These are phyloP conservation scores for Amblyraja radiata DNA, from an alignment of 2,797 vertebrate genomes.

Conservation along the genomic window DNA sequence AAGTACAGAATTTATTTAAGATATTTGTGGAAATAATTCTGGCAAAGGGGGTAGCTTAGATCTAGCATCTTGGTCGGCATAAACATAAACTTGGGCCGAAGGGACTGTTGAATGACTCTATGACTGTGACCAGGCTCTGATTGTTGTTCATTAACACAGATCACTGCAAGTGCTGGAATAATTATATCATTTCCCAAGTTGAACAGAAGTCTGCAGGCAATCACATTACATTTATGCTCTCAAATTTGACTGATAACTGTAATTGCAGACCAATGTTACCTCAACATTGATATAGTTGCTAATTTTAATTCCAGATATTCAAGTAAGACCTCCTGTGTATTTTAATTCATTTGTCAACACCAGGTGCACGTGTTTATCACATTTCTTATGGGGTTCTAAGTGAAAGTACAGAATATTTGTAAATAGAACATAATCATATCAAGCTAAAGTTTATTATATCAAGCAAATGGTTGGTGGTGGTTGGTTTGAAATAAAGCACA, in stretches of 20 bases:
- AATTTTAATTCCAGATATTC: not conserved
- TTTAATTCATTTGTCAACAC: not conserved
- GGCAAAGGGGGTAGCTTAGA: too few relatives aligned
- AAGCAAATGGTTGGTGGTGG: too few relatives aligned
- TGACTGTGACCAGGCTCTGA: not conserved
- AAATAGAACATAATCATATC: not conserved
- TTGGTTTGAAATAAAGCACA: too few relatives aligned
- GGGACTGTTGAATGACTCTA: too few relatives aligned
- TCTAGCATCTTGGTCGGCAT: too few relatives aligned
- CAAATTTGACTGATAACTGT: not conserved
- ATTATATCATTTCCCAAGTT: not conserved
- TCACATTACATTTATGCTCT: not conserved
- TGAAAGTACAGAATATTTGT: not conserved
- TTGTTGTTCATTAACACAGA: not conserved
- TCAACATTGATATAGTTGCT: not conserved
- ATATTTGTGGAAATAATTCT: too few relatives aligned
- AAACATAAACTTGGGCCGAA: too few relatives aligned
- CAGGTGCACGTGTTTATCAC: not conserved
- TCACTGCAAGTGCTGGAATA: not conserved
- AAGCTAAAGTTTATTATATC: not conserved
- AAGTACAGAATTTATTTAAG: not conserved
- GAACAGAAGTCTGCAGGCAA: not conserved
- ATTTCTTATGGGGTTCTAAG: not conserved
- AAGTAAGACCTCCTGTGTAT: not conserved
- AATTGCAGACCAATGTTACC: not conserved